These are phyloP conservation scores for Clarias pachynema DNA, from an alignment of 2,797 vertebrate species.

Conservation along the genomic window DNA sequence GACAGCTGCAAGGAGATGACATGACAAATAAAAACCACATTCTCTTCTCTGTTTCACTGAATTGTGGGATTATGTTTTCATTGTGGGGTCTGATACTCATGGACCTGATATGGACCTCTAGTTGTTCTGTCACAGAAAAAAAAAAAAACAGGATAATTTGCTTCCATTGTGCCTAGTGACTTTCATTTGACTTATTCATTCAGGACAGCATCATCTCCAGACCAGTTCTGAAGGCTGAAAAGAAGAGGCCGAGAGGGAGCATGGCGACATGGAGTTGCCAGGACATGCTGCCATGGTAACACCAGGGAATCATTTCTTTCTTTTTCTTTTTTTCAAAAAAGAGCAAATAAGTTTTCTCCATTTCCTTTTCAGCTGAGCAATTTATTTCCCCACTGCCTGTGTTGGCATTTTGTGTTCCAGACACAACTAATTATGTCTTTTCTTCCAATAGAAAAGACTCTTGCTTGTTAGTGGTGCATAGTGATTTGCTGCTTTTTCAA, in stretches of 20 bases:
- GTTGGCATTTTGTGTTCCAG: constrained; percentile 49
- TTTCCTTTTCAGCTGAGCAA: constrained; percentile 48
- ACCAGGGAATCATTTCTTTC: constrained; percentile 66
- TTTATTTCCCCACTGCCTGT: constrained; percentile 37
- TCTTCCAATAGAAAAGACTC: constrained; percentile 40
- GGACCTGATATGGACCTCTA: background rate
- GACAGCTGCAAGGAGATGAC: background rate
- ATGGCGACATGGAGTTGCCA: constrained; percentile 40
- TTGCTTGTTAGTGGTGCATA: constrained; percentile 34
- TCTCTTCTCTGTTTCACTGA: background rate
- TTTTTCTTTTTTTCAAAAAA: constrained; percentile 42
- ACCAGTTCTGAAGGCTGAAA: constrained; percentile 32
- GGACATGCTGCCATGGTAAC: constrained; percentile 64
- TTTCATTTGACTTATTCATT: constrained; percentile 74
- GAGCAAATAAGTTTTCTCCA: constrained; percentile 49
- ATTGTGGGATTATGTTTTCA: constrained; percentile 4
- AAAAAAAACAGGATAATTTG: constrained; percentile 22
- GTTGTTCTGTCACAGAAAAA: constrained; percentile 10
- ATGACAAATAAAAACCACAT: background rate
- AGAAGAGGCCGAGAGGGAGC: constrained; percentile 48
- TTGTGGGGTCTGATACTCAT: background rate
- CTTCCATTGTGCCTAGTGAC: constrained; percentile 60
- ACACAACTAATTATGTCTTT: constrained; percentile 51
- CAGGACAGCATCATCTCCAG: constrained; percentile 50
- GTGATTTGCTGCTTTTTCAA: constrained; percentile 41